A percentile compares a stretch with the other conserved stretches of the same genome.
These are phyloP conservation scores for Chesias legatella DNA, from an alignment of 2,888 invertebrate species.

Conservation along the genomic window DNA sequence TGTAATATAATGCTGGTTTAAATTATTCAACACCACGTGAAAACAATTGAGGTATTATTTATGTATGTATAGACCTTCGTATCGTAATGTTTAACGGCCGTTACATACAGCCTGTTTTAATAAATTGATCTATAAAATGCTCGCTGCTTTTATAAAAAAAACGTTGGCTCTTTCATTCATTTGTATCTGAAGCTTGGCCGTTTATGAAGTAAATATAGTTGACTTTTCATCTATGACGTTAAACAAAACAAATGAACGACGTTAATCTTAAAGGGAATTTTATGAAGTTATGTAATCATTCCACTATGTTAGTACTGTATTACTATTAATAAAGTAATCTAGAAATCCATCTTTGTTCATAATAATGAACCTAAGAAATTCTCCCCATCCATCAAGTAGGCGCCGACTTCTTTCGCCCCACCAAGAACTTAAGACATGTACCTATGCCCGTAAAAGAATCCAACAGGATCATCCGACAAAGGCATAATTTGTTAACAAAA, in stretches of 20 bases:
- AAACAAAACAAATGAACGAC: no score
- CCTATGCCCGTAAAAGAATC: slow-evolving; percentile 36
- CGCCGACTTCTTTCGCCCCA: slow-evolving; percentile 52
- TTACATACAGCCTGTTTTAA: slow-evolving; percentile 18
- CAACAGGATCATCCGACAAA: slow-evolving; percentile 33
- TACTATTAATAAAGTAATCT: background rate
- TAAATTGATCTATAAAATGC: slow-evolving; percentile 19
- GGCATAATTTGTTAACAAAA: slow-evolving; percentile 56
- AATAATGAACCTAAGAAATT: slow-evolving; percentile 46
- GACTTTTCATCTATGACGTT: no score
- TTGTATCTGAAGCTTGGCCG: background rate
- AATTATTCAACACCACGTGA: slow-evolving; percentile 23
- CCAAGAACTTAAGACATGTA: slow-evolving; percentile 42
- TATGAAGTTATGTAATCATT: no score
- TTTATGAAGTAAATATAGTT: no score
- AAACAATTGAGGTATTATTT: slow-evolving; percentile 23
- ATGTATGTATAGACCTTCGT: slow-evolving; percentile 14
- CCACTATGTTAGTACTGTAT: background rate
- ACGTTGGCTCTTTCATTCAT: background rate
- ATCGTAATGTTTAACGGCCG: slow-evolving; percentile 20
- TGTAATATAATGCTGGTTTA: slow-evolving; percentile 26
- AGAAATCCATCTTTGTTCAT: slow-evolving; percentile 1
- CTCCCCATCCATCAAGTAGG: slow-evolving; percentile 61
- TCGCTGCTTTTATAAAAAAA: slow-evolving; percentile 15
- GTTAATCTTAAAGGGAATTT: no score